phyloP scores from a whole-genome alignment of 2,113 vertebrate species.

The Eublepharis macularius region DNA sequence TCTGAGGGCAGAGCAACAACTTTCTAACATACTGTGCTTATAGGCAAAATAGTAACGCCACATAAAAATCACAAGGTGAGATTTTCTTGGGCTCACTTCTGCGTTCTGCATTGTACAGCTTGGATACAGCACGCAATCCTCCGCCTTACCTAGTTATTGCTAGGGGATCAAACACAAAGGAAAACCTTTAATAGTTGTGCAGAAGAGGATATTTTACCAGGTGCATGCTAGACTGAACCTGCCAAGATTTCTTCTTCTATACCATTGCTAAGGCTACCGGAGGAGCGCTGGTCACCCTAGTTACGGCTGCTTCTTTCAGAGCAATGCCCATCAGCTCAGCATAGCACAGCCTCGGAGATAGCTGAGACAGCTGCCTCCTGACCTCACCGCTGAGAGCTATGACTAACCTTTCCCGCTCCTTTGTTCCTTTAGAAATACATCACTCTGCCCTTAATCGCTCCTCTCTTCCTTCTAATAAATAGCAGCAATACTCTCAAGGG shows the following conservation, averaged over 20 bases:
- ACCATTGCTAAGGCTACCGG: no score
- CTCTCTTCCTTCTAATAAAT: slow-evolving; percentile 16
- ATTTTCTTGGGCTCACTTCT: background rate
- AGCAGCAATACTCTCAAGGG: background rate
- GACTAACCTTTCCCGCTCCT: slow-evolving; percentile 16
- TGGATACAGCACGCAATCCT: no score
- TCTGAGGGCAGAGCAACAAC: background rate
- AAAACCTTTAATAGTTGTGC: no score
- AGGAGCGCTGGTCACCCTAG: background rate
- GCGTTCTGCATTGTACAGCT: no score
- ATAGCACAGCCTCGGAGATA: background rate
- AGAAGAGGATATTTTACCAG: background rate
- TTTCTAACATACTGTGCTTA: background rate
- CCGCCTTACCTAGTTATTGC: no score
- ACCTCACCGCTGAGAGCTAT: slow-evolving; percentile 8
- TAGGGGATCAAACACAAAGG: background rate
- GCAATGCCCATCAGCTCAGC: background rate
- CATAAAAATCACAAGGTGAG: background rate
- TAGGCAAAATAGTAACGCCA: background rate
- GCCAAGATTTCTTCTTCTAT: background rate
- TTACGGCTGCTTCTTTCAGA: background rate
- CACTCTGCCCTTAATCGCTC: background rate
- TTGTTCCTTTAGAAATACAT: slow-evolving; percentile 9
- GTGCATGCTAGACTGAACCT: background rate
- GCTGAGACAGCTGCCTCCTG: slow-evolving; percentile 3